Conservation (phyloP, 2,888 invertebrate species). For the Mythimna pallens region DNA sequence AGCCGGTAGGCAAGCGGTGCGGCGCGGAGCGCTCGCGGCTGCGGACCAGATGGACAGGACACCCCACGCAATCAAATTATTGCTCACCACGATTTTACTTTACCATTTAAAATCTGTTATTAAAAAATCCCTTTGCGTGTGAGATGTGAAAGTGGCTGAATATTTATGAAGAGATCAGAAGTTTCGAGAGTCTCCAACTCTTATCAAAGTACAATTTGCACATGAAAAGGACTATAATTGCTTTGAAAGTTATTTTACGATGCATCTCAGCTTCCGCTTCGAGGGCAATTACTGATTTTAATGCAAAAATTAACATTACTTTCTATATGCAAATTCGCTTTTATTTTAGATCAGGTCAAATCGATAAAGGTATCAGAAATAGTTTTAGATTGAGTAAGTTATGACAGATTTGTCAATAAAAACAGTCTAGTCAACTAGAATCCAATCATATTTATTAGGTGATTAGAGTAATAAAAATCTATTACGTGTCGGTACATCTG, state of each 20-base stretch:
- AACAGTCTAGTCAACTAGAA: constrained; percentile 25
- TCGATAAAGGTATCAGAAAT: constrained; percentile 42
- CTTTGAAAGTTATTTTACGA: constrained; percentile 83
- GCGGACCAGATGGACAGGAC: constrained; percentile 32
- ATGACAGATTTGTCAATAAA: constrained; percentile 34
- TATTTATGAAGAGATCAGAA: constrained; percentile 84
- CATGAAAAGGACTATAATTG: constrained; percentile 79
- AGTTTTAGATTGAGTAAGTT: constrained; percentile 21
- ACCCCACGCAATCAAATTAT: constrained; percentile 72
- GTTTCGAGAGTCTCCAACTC: constrained; percentile 70
- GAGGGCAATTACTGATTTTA: constrained; percentile 72
- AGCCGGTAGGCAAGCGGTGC: not conserved
- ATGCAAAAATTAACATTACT: constrained; percentile 73
- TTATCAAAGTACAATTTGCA: constrained; percentile 77
- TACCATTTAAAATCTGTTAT: constrained; percentile 68
- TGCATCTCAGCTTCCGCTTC: constrained; percentile 67
- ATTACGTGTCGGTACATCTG: constrained; percentile 33
- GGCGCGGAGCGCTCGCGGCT: not conserved
- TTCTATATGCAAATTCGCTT: constrained; percentile 76
- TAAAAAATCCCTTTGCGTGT: constrained; percentile 77
- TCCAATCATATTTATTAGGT: constrained; percentile 44
- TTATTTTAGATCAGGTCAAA: constrained; percentile 65
- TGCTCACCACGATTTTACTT: constrained; percentile 65
- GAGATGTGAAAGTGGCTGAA: constrained; percentile 82
- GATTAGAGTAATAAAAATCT: constrained; percentile 42